Evolutionary conservation across 2,888 invertebrate species (phyloP), one percentile per base, ranked within the genome.

Genomic region (Tinea pellionella): DNA sequence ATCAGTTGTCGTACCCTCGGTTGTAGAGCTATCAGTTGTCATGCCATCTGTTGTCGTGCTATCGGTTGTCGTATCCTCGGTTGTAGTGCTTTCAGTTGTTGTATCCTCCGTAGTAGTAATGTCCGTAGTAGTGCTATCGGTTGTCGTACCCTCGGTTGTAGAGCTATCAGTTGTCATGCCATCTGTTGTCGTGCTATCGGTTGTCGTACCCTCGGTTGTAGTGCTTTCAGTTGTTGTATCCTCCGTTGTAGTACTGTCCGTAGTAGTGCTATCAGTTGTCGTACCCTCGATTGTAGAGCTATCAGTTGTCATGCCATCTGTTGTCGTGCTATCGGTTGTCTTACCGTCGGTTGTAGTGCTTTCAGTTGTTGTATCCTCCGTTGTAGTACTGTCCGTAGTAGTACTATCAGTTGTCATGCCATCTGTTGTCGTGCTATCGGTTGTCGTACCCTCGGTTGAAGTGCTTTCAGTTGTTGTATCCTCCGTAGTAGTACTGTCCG

Each of bases 41-140:
- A 53, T 60, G 0, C 29, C 30, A 29, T 59, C 60, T n/a, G 61
- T 53, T 3, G 53, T 55, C n/a, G 19, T 19, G 16, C 51, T 30
- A 8, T 56, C 59, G 4, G 63, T 60, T 0, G 60, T 32, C 4
- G 18, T 42, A 13, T 42, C n/a, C n/a, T n/a, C 42, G 16, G 57
- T 8, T 32, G 60, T 60, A n/a, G 32, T 55, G 8, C 16, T 29
- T 11, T 56, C 32, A 7, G 63, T 63, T 3, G 63, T 61, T 29
- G 61, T 55, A 19, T 4, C 29, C 19, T 65, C 55, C 4, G 53
- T 53, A 7, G 53, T 53, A 9, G 53, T 53, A 19, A 12, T 53
- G 8, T 53, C 53, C 8, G 53, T 53, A n/a, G n/a, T n/a, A 19
- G 6, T 19, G 19, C 53, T 53, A 16, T 53, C 53, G 4, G 53